Evolutionary conservation across 2,797 vertebrate species (phyloP).

Genomic region (Enteromius viviparus): DNA sequence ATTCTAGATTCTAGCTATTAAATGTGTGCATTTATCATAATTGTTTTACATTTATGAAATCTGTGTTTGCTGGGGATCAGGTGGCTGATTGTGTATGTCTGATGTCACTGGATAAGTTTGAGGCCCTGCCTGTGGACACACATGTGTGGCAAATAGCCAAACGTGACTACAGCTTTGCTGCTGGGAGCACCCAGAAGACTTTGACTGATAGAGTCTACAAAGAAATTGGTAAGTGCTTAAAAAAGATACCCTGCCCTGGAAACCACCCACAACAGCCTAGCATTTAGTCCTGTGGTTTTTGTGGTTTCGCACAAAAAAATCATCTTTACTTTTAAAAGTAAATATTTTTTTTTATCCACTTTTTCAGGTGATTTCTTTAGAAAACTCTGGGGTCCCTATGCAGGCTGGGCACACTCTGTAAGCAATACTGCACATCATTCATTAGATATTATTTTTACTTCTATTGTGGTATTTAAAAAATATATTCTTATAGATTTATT

Average conservation of each 20-base stretch:
- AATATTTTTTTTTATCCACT: constrained; percentile 28
- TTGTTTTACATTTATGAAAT: neutral
- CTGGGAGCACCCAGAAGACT: constrained; percentile 75
- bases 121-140: constrained; percentile 90
- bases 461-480: neutral
- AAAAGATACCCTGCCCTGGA: neutral
- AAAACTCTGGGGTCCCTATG: constrained; percentile 83
- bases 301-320: neutral
- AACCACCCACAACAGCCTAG: neutral
- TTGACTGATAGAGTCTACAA: constrained; percentile 85
- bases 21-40: constrained; percentile 9
- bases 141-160: constrained; percentile 93
- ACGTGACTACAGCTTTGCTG: constrained; percentile 80
- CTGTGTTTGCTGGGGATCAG: constrained; percentile 66
- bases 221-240: constrained; percentile 83
- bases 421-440: constrained; percentile 60
- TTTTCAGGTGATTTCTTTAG: constrained; percentile 85
- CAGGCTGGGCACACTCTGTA: constrained; percentile 88
- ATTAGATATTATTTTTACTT: neutral
- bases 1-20: too few species aligned
- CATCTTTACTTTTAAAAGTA: neutral
- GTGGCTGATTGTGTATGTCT: constrained; percentile 95
- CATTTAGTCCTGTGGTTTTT: neutral
- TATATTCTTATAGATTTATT: neutral
- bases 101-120: constrained; percentile 90